phyloP scores from a whole-genome alignment of 92 coral and sea anemone genomes.

The Scolanthus callimorphus region DNA sequence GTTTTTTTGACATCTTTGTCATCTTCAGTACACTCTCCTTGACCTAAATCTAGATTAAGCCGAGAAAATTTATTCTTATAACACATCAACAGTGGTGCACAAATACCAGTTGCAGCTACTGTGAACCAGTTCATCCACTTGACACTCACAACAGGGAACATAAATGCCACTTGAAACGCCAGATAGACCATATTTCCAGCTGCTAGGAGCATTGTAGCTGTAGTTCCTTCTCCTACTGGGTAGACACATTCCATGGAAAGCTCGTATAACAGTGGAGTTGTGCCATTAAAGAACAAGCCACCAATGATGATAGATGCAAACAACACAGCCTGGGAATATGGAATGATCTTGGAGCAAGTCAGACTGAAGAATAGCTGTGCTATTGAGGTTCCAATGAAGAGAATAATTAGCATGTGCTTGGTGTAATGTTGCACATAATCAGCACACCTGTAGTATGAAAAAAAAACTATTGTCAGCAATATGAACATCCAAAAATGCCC shows the following conservation, averaged over 20 bases:
- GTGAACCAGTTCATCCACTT: conserved; percentile 76
- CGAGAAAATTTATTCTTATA: conserved; percentile 42
- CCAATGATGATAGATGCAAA: conserved; percentile 45
- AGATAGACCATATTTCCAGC: conserved; percentile 15
- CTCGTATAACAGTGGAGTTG: conserved; percentile 49
- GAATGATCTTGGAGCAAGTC: conserved; percentile 55
- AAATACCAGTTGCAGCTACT: conserved; percentile 18
- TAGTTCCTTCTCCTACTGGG: conserved; percentile 58
- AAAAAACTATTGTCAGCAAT: no score
- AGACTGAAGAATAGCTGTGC: conserved; percentile 46
- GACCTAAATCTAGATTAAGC: conserved; percentile 36
- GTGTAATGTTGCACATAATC: conserved; percentile 50
- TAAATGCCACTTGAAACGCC: conserved; percentile 40
- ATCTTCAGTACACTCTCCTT: neutral
- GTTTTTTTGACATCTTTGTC: neutral
- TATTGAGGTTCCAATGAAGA: conserved; percentile 38
- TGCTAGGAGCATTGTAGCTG: conserved; percentile 29
- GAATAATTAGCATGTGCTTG: conserved; percentile 31
- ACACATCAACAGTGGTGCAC: conserved; percentile 33
- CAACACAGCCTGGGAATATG: conserved; percentile 44
- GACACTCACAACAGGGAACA: conserved; percentile 40
- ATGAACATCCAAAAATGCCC: no score
- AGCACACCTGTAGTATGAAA: conserved; percentile 55
- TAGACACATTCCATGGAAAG: conserved; percentile 59
- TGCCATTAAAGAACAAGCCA: conserved; percentile 49